A percentile compares a stretch with the other conserved stretches of the same genome.
Conservation (phyloP, 2,113 vertebrate species). For the Chrysochloris asiatica region DNA sequence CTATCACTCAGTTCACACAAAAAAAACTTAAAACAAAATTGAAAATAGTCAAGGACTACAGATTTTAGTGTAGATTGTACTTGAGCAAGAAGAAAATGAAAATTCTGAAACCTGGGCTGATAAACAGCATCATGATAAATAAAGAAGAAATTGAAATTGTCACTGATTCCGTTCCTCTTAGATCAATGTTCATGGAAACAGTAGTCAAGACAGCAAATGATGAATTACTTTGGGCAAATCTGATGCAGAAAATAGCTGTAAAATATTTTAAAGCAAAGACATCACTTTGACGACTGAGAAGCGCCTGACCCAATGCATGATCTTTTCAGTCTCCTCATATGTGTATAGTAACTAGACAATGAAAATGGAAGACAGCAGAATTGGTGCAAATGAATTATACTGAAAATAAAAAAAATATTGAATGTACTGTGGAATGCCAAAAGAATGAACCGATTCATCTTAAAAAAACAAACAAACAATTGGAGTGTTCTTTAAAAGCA, state of each 20-base stretch:
- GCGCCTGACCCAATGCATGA: neutral
- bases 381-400: neutral
- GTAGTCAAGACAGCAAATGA: neutral
- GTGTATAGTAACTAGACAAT: neutral
- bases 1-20: too few relatives aligned
- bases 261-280: neutral
- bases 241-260: neutral
- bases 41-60: too few relatives aligned
- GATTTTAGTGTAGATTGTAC: neutral
- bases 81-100: neutral
- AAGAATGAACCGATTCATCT: neutral
- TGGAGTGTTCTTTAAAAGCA: neutral
- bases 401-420: neutral
- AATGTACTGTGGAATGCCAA: neutral
- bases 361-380: neutral
- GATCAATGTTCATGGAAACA: neutral
- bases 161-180: neutral
- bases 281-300: neutral
- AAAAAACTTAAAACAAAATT: too few relatives aligned
- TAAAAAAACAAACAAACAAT: neutral
- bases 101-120: neutral
- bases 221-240: neutral
- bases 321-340: neutral
- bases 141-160: neutral
- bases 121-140: neutral